Conservation (phyloP, 2,888 invertebrate species). For the Ichneumoninae sp. region DNA sequence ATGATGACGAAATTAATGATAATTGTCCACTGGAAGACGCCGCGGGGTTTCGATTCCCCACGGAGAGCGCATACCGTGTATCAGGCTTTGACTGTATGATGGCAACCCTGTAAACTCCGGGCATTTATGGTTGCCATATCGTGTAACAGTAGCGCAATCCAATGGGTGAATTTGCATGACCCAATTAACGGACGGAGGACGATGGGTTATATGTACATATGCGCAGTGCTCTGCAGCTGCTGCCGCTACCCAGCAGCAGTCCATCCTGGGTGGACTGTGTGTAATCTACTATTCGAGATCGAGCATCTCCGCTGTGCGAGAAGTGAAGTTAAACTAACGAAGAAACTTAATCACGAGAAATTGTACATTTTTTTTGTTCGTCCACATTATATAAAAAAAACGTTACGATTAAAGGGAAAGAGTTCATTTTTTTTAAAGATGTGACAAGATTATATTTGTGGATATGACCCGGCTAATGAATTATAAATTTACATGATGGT, state of each 20-base stretch:
- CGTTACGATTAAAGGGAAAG: not conserved
- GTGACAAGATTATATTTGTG: not conserved
- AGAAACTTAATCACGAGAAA: slow-evolving; percentile 31
- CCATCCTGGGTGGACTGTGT: slow-evolving; percentile 29
- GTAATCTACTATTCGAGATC: slow-evolving; percentile 49
- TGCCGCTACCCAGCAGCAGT: slow-evolving; percentile 54
- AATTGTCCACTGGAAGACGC: slow-evolving; percentile 17
- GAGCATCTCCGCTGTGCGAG: not conserved
- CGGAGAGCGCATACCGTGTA: not conserved
- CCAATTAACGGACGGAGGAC: slow-evolving; percentile 64
- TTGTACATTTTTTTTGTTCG: slow-evolving; percentile 13
- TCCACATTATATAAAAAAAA: not conserved
- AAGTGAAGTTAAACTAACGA: slow-evolving; percentile 5
- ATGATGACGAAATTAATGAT: slow-evolving; percentile 13
- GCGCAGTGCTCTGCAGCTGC: slow-evolving; percentile 52
- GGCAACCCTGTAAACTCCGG: slow-evolving; percentile 49
- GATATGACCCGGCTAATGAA: not conserved
- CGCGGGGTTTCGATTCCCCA: slow-evolving; percentile 5
- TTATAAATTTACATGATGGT: not conserved
- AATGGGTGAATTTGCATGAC: slow-evolving; percentile 66
- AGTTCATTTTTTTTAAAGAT: not conserved
- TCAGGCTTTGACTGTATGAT: slow-evolving; percentile 40
- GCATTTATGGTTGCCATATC: slow-evolving; percentile 50
- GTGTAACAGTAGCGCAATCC: slow-evolving; percentile 11
- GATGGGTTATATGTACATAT: slow-evolving; percentile 26